Conservation (phyloP, 2,888 invertebrate species). For the Cheilosia vernalis region DNA sequence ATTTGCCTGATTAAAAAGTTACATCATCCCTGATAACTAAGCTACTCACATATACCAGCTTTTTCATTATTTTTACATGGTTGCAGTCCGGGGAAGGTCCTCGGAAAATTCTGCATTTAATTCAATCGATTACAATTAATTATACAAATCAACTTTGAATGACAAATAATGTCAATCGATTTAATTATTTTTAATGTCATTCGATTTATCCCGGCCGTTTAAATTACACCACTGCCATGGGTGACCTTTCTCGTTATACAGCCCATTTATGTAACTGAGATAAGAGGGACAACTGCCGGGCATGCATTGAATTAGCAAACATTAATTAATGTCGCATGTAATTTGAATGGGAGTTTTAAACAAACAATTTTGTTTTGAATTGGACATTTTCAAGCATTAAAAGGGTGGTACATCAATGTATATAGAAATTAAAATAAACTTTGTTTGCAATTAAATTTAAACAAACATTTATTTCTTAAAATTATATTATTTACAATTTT, state of each 20-base stretch:
- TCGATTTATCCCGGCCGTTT: neutral
- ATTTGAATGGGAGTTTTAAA: neutral
- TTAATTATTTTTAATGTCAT: conserved; percentile 48
- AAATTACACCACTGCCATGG: conserved; percentile 27
- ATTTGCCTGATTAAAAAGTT: no score
- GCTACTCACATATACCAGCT: no score
- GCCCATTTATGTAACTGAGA: neutral
- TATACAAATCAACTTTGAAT: conserved; percentile 51
- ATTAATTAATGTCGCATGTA: neutral
- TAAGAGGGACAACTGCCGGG: neutral
- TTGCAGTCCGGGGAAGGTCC: neutral
- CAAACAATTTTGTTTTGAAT: neutral
- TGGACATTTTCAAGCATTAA: no score
- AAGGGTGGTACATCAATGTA: no score
- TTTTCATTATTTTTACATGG: no score
- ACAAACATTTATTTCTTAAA: no score
- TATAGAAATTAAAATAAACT: no score
- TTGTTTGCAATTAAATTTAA: no score
- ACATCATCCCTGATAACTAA: no score
- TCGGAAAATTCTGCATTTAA: conserved; percentile 19
- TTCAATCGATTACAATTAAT: conserved; percentile 47
- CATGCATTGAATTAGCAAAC: neutral
- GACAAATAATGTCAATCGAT: conserved; percentile 33
- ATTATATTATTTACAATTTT: no score
- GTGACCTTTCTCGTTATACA: neutral